Conservation (phyloP, 2,113 vertebrate species). For the Sander vitreus region DNA sequence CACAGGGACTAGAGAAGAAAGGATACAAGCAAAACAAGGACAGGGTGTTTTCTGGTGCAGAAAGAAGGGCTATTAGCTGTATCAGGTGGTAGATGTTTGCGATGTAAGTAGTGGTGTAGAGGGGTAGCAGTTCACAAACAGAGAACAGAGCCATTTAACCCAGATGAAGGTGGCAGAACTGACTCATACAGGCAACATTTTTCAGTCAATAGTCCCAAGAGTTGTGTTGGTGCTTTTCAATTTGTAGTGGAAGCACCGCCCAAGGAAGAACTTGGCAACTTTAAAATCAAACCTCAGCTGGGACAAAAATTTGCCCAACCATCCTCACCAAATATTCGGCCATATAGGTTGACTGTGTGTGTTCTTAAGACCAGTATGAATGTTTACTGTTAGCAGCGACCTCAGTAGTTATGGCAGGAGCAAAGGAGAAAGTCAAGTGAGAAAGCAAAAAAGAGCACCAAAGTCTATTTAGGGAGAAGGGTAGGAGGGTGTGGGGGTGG, state of each 20-base stretch:
- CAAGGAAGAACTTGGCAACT: background rate
- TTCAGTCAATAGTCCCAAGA: background rate
- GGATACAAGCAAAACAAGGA: background rate
- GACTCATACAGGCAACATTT: background rate
- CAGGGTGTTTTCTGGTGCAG: conserved; percentile 6
- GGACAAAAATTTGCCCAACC: background rate
- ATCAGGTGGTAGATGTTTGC: background rate
- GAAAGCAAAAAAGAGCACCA: too few species aligned
- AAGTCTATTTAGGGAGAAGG: too few species aligned
- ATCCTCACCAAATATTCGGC: too few species aligned
- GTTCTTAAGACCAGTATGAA: too few species aligned
- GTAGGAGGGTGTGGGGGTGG: too few species aligned
- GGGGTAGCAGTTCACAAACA: background rate
- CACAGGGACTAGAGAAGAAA: background rate
- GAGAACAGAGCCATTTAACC: background rate
- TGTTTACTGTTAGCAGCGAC: too few species aligned
- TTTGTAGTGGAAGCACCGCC: background rate
- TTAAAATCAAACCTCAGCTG: background rate
- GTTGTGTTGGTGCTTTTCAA: background rate
- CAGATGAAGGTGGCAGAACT: background rate
- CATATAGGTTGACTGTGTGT: too few species aligned
- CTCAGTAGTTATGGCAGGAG: too few species aligned
- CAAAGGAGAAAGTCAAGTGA: too few species aligned
- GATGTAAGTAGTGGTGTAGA: background rate
- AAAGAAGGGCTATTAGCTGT: background rate